phyloP scores from a whole-genome alignment of 2,113 vertebrate genomes.

The Pelvicachromis taeniatus region DNA sequence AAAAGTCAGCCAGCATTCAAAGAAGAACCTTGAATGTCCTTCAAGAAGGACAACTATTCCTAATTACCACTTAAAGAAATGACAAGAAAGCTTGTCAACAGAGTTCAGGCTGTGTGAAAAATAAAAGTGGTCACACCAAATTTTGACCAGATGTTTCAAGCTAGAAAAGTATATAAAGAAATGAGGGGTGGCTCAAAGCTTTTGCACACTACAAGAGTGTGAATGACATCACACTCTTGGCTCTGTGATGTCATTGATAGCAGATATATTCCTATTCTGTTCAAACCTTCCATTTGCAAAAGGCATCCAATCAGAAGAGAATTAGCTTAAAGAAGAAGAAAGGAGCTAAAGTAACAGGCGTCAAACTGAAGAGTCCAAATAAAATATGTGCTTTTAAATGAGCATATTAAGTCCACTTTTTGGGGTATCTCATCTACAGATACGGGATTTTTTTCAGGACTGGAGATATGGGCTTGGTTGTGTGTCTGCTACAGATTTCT shows the following conservation, averaged over 20 bases:
- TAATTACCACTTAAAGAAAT: not conserved
- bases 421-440: not conserved
- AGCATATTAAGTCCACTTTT: not conserved
- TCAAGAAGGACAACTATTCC: not conserved
- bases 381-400: not conserved
- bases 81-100: not conserved
- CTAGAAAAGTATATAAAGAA: not conserved
- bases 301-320: not conserved
- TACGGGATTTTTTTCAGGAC: not conserved
- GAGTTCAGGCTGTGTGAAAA: not conserved
- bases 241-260: not conserved
- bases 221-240: too few species aligned
- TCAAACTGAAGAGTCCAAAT: not conserved
- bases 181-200: not conserved
- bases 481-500: not conserved
- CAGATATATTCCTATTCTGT: not conserved
- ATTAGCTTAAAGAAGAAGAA: not conserved
- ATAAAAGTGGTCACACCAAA: not conserved
- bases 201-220: not conserved
- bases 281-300: accelerated
- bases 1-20: not conserved
- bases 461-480: not conserved
- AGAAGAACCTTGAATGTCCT: not conserved
- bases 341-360: not conserved
- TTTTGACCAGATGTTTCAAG: not conserved